These are phyloP conservation scores for Coronaproctus castanopsis DNA, from an alignment of 2,888 invertebrate species.

Conservation along the genomic window DNA sequence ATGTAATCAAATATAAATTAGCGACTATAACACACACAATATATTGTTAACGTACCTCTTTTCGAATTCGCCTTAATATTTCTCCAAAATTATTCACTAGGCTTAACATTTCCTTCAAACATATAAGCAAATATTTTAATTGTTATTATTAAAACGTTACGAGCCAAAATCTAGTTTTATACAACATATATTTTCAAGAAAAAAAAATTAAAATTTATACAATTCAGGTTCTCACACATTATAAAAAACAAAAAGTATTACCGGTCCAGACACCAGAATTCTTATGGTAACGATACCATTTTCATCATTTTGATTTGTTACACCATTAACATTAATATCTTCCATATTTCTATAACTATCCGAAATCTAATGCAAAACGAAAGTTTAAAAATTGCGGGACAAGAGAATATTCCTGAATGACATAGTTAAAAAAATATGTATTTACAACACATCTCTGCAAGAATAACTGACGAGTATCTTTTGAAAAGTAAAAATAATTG, in stretches of 20 bases:
- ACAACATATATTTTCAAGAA: not conserved
- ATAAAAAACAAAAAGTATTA: not conserved
- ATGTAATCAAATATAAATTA: not conserved
- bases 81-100: conserved; percentile 1
- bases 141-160: no score
- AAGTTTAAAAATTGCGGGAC: no score
- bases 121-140: conserved; percentile 2
- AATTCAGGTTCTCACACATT: not conserved
- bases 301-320: not conserved
- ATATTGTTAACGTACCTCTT: not conserved
- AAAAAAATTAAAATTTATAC: not conserved
- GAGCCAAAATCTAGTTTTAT: no score
- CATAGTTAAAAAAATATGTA: no score
- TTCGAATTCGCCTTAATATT: not conserved
- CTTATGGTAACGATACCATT: not conserved
- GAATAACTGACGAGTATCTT: no score
- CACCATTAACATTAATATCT: not conserved
- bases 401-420: no score
- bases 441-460: no score
- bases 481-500: no score
- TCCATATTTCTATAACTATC: not conserved
- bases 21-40: not conserved
- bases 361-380: no score
- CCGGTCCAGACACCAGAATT: not conserved
- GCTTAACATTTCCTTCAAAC: not conserved